phyloP scores from a whole-genome alignment of 2,888 invertebrate species.

The Andrena flavipes region DNA sequence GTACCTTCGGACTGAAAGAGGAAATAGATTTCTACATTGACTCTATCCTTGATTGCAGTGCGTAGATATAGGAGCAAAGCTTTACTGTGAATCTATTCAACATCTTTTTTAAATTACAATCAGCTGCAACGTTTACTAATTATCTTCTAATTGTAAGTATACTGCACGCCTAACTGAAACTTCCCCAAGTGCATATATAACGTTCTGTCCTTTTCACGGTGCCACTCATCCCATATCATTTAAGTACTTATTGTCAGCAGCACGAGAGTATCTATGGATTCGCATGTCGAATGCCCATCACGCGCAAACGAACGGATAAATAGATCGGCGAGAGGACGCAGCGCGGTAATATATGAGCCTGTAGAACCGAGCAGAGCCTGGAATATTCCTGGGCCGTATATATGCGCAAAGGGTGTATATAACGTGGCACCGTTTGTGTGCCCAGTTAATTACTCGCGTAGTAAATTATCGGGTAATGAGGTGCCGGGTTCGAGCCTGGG shows the following conservation, averaged over 20 bases:
- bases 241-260: constrained; percentile 41
- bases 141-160: no score
- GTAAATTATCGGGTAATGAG: constrained; percentile 84
- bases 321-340: constrained; percentile 76
- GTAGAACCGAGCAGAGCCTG: constrained; percentile 62
- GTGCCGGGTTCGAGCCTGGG: constrained; percentile 82
- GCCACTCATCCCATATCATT: constrained; percentile 31
- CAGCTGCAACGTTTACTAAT: no score
- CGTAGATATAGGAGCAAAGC: no score
- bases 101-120: no score
- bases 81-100: no score
- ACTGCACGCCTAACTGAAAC: not conserved
- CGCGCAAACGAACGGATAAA: constrained; percentile 77
- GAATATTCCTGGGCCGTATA: constrained; percentile 44
- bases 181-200: not conserved
- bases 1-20: no score
- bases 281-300: constrained; percentile 58
- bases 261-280: constrained; percentile 21
- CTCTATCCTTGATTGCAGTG: no score
- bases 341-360: constrained; percentile 77
- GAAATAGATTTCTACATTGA: no score
- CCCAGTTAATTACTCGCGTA: constrained; percentile 84
- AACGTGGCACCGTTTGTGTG: constrained; percentile 80
- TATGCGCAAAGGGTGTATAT: constrained; percentile 69
- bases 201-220: not conserved